phyloP scores from a whole-genome alignment of 64 coral and sea anemone genomes.

The Stichodactyla helianthus region DNA sequence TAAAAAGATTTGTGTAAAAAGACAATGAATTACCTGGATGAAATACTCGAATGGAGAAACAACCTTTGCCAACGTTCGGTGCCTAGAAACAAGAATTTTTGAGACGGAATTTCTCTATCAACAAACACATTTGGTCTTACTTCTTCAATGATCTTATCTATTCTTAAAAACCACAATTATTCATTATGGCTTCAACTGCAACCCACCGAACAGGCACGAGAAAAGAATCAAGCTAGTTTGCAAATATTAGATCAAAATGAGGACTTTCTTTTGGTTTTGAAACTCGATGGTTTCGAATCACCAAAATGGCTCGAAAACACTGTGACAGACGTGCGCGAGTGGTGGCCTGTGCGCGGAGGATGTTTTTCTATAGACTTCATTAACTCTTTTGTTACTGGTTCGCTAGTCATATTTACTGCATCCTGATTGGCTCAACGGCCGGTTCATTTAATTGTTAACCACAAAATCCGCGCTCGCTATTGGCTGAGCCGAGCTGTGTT shows the following conservation, averaged over 20 bases:
- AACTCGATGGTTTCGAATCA: not conserved
- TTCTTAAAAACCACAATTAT: slow-evolving; percentile 16
- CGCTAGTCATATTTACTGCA: slow-evolving; percentile 23
- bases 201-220: not conserved
- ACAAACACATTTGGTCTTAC: not conserved
- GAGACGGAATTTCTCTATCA: not conserved
- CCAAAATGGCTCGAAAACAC: not conserved
- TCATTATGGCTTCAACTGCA: not conserved
- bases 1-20: not conserved
- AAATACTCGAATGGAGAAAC: not conserved
- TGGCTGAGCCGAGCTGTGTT: slow-evolving; percentile 71
- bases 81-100: slow-evolving; percentile 14
- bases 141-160: slow-evolving; percentile 1
- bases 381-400: slow-evolving; percentile 68
- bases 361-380: slow-evolving; percentile 62
- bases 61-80: not conserved
- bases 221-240: not conserved
- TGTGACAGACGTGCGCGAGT: not conserved
- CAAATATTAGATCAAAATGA: not conserved
- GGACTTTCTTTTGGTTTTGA: not conserved
- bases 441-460: slow-evolving; percentile 96
- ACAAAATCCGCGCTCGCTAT: slow-evolving; percentile 43
- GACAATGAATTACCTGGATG: too few species aligned
- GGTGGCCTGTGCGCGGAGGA: not conserved
- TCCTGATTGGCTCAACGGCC: slow-evolving; percentile 52